Base-by-base conservation (phyloP, 92 coral and sea anemone species). In the Umimayanthus chanpuru region DNA sequence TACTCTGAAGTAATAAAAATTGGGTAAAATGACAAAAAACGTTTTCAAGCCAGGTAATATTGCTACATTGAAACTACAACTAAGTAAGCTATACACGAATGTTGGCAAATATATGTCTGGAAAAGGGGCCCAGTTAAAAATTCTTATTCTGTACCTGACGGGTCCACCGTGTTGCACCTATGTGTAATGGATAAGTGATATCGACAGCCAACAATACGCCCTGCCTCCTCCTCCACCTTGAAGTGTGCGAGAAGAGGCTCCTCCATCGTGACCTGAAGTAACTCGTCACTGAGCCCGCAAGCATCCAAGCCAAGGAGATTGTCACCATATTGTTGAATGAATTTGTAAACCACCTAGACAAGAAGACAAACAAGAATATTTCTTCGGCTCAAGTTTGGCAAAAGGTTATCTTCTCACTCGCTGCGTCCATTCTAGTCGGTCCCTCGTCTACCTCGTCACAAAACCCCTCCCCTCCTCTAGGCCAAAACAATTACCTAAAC, bases 131-230 rank as follows among this genome's bases (percentile, higher is more conserved):
- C 1, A 47, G 1, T 9, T 47, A 7, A 47, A 1, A 47, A 47
- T 9, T 5, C 5, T 55, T 23, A 36, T 49, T 20, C 28, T 20
- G 32, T 67, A 90, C 89, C 89, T 77, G 75, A 39, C 55, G 76
- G 29, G 72, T 91, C 90, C 7, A 73, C 77, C 43, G 91, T 91
- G 68, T 93, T 95, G 49, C 98, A 93, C 44, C 92, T 91, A 50
- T 88, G 92, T 9, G 79, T 43, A 0, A 68, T 79, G 10, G 86
- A 82, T 5, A 91, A 88, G 65, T 91, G 91, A 85, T 88, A 89
- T 55, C 95, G 94, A 76, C 98, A 96, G 10, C 96, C 93, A 41
- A 81, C 85, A 67, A 93, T 85, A 49, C 50, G 92, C 10, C 93
- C 91, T 29, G 90, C 90, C 65, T 85, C 89, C 84, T 89, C 90